Conservation (phyloP, 2,113 vertebrate species). For the Protomyctophum bolini region DNA sequence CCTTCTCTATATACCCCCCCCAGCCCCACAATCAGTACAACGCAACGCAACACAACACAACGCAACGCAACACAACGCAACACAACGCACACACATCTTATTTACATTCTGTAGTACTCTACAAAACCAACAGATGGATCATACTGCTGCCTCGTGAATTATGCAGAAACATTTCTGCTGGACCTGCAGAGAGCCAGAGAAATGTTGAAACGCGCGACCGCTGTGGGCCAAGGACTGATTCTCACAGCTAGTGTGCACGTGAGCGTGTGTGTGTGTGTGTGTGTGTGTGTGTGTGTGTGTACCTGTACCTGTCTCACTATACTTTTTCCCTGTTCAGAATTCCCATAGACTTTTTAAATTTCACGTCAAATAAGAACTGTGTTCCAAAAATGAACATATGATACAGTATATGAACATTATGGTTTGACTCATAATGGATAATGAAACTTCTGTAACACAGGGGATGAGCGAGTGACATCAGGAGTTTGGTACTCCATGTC, state of each 20-base stretch:
- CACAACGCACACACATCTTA: constrained; percentile 47
- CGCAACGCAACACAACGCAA: constrained; percentile 31
- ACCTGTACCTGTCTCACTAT: background rate
- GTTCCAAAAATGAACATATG: too few relatives aligned
- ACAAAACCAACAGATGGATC: constrained; percentile 72
- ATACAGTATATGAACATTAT: too few relatives aligned
- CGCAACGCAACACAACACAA: constrained; percentile 11
- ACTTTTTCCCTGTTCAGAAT: constrained; percentile 15
- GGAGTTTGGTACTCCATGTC: too few relatives aligned
- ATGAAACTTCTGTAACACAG: too few relatives aligned
- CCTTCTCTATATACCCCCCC: too few relatives aligned
- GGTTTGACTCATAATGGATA: too few relatives aligned
- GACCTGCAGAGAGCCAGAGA: constrained; percentile 55
- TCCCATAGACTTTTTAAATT: too few relatives aligned
- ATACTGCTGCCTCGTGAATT: constrained; percentile 67
- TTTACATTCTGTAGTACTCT: constrained; percentile 72
- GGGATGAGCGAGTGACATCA: too few relatives aligned
- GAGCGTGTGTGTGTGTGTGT: too few relatives aligned
- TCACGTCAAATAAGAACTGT: too few relatives aligned
- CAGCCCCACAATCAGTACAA: background rate
- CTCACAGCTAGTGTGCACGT: constrained; percentile 10
- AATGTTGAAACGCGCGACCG: constrained; percentile 52
- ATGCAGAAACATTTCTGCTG: constrained; percentile 62
- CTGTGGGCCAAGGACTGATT: constrained; percentile 48
- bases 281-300: too few relatives aligned